These are phyloP conservation scores for Muricea muricata DNA, from an alignment of 92 coral and sea anemone species.

Conservation along the genomic window DNA sequence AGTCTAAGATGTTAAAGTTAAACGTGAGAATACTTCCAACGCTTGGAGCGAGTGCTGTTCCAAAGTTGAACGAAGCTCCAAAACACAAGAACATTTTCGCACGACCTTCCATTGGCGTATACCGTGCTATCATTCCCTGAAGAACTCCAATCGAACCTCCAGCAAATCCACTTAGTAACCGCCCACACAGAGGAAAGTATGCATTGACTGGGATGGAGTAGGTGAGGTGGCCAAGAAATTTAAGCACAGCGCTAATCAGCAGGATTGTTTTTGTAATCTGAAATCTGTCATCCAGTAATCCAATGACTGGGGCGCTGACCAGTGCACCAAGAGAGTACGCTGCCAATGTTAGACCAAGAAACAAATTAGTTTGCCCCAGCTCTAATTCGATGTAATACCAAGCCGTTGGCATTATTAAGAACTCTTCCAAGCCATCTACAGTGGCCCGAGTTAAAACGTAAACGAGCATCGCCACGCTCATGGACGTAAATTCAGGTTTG, in stretches of 20 bases:
- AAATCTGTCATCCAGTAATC: background rate
- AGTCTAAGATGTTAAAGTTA: background rate
- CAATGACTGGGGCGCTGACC: background rate
- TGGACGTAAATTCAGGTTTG: background rate
- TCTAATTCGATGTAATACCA: background rate
- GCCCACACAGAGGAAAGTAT: constrained; percentile 8
- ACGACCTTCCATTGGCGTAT: background rate
- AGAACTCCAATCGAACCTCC: background rate
- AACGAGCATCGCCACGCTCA: background rate
- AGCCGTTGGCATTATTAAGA: background rate
- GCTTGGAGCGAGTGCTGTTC: background rate
- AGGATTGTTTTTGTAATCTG: background rate
- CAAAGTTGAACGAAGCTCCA: background rate
- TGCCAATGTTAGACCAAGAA: background rate
- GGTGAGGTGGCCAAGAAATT: background rate
- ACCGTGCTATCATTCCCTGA: background rate
- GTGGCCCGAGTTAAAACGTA: background rate
- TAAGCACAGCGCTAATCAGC: background rate
- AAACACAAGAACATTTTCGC: background rate
- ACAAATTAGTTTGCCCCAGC: background rate
- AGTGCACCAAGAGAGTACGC: background rate
- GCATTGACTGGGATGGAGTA: background rate
- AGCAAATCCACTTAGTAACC: background rate
- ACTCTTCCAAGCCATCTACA: constrained; percentile 11
- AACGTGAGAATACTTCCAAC: background rate